Evolutionary conservation across 1,140 invertebrate genomes (phyloP).

Genomic region (Acromyrmex echinatior): DNA sequence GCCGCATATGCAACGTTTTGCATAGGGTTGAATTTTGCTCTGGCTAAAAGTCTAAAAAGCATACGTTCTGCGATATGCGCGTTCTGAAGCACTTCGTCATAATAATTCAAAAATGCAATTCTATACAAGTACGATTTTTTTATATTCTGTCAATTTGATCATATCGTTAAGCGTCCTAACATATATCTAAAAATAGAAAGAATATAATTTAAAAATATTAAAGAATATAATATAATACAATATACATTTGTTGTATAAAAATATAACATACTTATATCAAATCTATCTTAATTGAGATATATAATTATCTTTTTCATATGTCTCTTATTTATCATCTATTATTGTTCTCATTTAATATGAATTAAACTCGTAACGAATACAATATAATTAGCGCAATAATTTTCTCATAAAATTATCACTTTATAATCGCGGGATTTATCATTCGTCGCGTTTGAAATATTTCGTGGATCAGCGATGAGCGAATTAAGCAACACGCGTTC

Average conservation of each 20-base stretch:
- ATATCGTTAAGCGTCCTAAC: neutral
- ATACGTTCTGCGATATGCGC: neutral
- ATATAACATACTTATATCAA: no score
- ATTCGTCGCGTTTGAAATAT: neutral
- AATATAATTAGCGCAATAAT: neutral
- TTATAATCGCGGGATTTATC: neutral
- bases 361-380: neutral
- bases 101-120: neutral
- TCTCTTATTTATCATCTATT: neutral
- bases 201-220: neutral
- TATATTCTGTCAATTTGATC: neutral
- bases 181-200: neutral
- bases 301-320: neutral
- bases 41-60: slow-evolving; percentile 10
- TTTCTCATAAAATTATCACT: neutral
- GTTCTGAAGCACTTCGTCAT: neutral
- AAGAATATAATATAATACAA: no score
- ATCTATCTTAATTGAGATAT: no score
- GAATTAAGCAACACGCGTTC: slow-evolving; percentile 13
- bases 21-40: slow-evolving; percentile 40
- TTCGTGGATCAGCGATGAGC: neutral
- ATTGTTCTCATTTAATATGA: neutral
- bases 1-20: slow-evolving; percentile 59
- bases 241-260: no score
- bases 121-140: neutral